phyloP scores from a whole-genome alignment of 2,797 vertebrate genomes.

The Cynodonichthys magdalenae region DNA sequence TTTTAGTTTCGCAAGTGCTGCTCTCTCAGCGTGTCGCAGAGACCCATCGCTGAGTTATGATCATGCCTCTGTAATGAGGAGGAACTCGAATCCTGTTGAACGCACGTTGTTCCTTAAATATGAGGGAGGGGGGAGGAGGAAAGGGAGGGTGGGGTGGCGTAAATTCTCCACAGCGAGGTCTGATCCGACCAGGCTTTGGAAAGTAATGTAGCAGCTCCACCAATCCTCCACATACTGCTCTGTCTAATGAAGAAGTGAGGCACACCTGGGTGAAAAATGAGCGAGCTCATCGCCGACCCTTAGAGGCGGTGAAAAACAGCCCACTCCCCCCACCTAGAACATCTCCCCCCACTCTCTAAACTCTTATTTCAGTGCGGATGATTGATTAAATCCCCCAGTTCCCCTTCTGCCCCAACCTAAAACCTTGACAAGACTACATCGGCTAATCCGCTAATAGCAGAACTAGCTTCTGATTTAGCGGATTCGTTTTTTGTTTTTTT shows the following conservation, averaged over 20 bases:
- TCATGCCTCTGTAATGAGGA: conserved; percentile 53
- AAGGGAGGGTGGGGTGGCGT: conserved; percentile 13
- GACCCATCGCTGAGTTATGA: conserved; percentile 51
- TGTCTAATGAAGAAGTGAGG: conserved; percentile 66
- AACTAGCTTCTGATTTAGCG: too few relatives aligned
- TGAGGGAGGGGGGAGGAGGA: neutral
- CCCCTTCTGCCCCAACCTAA: neutral
- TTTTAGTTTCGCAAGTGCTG: conserved; percentile 17
- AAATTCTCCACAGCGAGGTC: conserved; percentile 48
- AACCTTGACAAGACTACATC: conserved; percentile 41
- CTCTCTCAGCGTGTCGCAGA: conserved; percentile 35
- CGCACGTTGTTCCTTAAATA: conserved; percentile 29
- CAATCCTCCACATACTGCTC: conserved; percentile 53
- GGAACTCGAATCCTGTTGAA: conserved; percentile 48
- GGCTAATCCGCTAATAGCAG: neutral
- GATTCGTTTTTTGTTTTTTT: too few relatives aligned
- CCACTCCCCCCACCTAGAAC: conserved; percentile 8
- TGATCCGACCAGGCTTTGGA: conserved; percentile 38
- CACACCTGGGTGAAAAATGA: conserved; percentile 68
- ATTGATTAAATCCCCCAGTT: conserved; percentile 63
- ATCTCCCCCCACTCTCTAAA: conserved; percentile 6
- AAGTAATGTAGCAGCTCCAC: conserved; percentile 65
- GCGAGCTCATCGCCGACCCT: conserved; percentile 31
- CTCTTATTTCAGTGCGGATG: conserved; percentile 50
- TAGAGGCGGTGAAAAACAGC: conserved; percentile 29